Conservation (phyloP, 2,113 vertebrate species). For the Egretta garzetta region DNA sequence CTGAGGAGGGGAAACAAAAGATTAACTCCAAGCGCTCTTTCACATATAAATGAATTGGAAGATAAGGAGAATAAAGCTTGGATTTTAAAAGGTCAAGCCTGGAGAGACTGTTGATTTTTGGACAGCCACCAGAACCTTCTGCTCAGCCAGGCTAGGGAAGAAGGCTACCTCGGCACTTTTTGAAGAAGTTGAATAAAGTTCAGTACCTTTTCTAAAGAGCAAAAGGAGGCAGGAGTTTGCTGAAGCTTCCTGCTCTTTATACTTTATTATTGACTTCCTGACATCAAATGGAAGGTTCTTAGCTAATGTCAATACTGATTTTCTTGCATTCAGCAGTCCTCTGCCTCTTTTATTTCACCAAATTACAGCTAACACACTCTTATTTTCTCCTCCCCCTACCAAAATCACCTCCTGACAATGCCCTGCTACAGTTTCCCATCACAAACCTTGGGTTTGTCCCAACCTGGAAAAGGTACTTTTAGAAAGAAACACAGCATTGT, state of each 20-base stretch:
- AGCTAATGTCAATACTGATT: not conserved
- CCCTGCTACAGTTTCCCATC: not conserved
- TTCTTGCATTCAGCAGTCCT: not conserved
- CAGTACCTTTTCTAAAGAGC: conserved; percentile 25
- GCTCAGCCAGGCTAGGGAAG: not conserved
- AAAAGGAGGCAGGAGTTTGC: not conserved
- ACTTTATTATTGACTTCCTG: not conserved
- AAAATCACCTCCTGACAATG: accelerated
- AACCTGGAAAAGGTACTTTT: not conserved
- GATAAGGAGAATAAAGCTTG: not conserved
- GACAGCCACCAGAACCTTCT: not conserved
- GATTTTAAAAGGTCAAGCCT: conserved; percentile 32
- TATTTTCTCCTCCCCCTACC: not conserved
- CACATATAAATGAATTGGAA: not conserved
- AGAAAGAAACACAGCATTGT: not conserved
- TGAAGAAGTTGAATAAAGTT: conserved; percentile 7
- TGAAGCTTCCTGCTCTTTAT: conserved; percentile 4
- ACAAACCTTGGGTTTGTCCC: not conserved
- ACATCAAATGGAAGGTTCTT: not conserved
- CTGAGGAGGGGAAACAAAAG: not conserved
- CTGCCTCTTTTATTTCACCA: not conserved
- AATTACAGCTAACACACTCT: not conserved
- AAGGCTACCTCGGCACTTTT: not conserved
- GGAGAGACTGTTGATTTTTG: not conserved
- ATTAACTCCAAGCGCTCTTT: not conserved